Base-by-base conservation (phyloP, 2,888 invertebrate species). In the Ferrisia virgata region DNA sequence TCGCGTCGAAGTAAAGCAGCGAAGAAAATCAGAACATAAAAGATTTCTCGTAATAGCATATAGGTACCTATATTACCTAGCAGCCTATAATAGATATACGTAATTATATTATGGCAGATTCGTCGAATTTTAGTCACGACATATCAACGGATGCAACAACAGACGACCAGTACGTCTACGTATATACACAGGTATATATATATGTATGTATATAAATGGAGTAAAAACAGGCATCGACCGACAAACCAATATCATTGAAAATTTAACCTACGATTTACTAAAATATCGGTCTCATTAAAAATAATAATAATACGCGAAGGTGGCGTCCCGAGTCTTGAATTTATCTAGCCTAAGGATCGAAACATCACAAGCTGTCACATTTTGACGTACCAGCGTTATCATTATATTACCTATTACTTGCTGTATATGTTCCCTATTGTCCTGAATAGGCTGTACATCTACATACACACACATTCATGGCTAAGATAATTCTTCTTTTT, bases 281-380 rank as follows among this genome's bases (percentile, higher is more conserved):
- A 64, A 64, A 64, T 64, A 64, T 64, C 58, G 58, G 58, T 28
- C 58, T 64, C 13, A 25, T 64, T 64, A 64, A 28, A 64, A 64
- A 64, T 64, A 72, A 72, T 64, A 64, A 64, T 64, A 64, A 31
- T 64, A 64, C 64, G 72, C 72, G 72, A 72, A 72, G 72, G 72
- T 72, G 72, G 72, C 72, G 72, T 72, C 72, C 69, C 0, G 31
- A 69, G 69, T 69, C 69, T n/a, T 33, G 72, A 72, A 72, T 53
- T 79, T 31, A 79, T 43, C 53, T 47, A 2, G 79, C 79, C 79
- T 28, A 0, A 53, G 79, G 79, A 79, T 79, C 79, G 47, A 79
- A 79, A 40, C 79, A 31, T 28, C 43, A 47, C 79, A 79, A 79
- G 79, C 79, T 79, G 79, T 79, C 79, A 79, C 79, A 53, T 28